Base-by-base conservation (phyloP, 2,888 invertebrate species). In the Polymixis flavicincta region DNA sequence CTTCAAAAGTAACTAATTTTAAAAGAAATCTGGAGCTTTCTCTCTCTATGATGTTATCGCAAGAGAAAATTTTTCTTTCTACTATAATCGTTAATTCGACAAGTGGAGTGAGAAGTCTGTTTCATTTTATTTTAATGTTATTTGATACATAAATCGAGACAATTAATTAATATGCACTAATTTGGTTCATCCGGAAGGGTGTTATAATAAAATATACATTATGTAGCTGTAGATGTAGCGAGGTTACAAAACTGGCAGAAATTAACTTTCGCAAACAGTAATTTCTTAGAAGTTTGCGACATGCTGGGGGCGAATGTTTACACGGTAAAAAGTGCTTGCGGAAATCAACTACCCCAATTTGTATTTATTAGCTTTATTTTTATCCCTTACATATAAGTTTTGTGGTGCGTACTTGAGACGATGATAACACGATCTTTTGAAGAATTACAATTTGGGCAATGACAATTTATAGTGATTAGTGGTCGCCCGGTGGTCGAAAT, bases 1-100 rank as follows among this genome's bases (percentile, higher is more conserved):
- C 37, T 74, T 68, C n/a, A 32, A 54, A 81, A 81, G 54, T 54
- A 42, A 55, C 32, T 48, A 68, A 59, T 54, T 80, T 48, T 37
- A 54, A 80, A 78, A 42, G 13, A 48, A 54, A 59, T 82, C 37
- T 59, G 28, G 19, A 57, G 45, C 45, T 17, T 13, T 11, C n/a
- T 32, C 45, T 17, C 14, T 11, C n/a, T 32, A 42, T 14, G 45
- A 14, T 32, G n/a, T 42, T 60, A 55, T 64, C 42, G 17, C 48
- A 11, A 54, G 28, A 28, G 14, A 57, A n/a, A 48, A 75, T 17
- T 54, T 64, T 45, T 54, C 17, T 42, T 50, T 59, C 22, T 37
- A 45, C 45, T 55, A 25, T 22, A 45, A 22, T 61, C 6, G 9
- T 42, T n/a, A 14, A 22, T 73, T 25, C 64, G 54, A 78, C 28